Evolutionary conservation across 2,797 vertebrate species (phyloP), one percentile per base, ranked within the genome.

Genomic region (Percopsis omiscomaycus): DNA sequence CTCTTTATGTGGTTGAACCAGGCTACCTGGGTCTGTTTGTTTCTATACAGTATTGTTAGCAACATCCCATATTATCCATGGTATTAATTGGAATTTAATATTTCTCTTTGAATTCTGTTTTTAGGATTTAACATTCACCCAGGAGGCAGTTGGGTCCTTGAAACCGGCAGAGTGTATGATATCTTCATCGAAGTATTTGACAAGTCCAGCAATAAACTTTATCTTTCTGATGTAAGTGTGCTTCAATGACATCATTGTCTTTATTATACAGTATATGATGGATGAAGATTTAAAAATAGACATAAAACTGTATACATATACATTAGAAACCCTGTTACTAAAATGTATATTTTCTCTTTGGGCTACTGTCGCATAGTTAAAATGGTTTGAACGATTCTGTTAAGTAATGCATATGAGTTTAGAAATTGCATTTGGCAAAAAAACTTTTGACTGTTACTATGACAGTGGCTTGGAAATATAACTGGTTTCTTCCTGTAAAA

Each of bases 121-220:
- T 65, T 65, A 98, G 97, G 94, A 46, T 99, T 99, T 89, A 92
- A 94, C 59, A 88, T 99, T 76, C 78, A 91, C 50, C 97, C 96
- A 29, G 97, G 95, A 67, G 94, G 97, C 75, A 95, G 91, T 76
- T 99, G 97, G 97, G 93, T 96, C 59, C 93, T 99, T 0, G 96
- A 99, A 90, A 94, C 90, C 0, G 93, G 90, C 68, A 89, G 93
- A 82, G 73, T 84, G 1, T 99, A 99, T 53, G 91, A 95, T 69
- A 87, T 98, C 69, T 85, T 88, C 4, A 85, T 98, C 2, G 95
- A 98, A 73, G 94, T 98, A 5, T 97, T 96, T 72, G 97, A 98
- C 88, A 96, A 96, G 87, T 94, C 92, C 0, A 92, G 96, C 71
- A 95, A 95, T 89, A 97, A 94, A 75, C 92, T 98, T 65, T 91